Evolutionary conservation across 2,113 vertebrate genomes (phyloP).

Genomic region (Sporophila hypoxantha): DNA sequence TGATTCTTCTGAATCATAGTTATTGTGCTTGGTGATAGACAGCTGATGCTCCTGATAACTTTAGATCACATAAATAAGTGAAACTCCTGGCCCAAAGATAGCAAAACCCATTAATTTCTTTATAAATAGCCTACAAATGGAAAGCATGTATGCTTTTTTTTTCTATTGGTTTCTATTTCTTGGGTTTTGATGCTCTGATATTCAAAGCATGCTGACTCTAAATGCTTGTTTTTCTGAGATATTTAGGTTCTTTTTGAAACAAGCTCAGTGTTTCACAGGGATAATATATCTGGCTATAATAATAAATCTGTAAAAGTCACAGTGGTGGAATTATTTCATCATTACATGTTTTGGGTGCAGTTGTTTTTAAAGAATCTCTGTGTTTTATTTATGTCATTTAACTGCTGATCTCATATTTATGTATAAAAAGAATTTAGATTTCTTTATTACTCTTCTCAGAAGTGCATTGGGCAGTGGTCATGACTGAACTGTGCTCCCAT

Average conservation of each 20-base stretch:
- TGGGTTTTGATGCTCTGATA: not conserved
- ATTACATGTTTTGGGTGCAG: not conserved
- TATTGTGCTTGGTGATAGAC: constrained; percentile 4
- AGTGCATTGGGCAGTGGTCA: not conserved
- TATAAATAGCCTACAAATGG: not conserved
- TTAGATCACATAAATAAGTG: not conserved
- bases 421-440: not conserved
- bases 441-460: not conserved
- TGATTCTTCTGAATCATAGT: constrained; percentile 23
- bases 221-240: not conserved
- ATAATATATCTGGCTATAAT: not conserved
- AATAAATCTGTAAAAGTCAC: not conserved
- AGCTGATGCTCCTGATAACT: constrained; percentile 7
- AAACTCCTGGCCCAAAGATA: not conserved
- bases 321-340: not conserved
- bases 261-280: not conserved
- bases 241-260: not conserved
- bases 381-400: not conserved
- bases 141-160: not conserved
- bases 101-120: not conserved
- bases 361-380: not conserved
- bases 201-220: not conserved
- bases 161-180: not conserved
- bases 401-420: not conserved
- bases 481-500: not conserved